These are phyloP conservation scores for Fregetta grallaria DNA, from an alignment of 2,113 vertebrate genomes.

Conservation along the genomic window DNA sequence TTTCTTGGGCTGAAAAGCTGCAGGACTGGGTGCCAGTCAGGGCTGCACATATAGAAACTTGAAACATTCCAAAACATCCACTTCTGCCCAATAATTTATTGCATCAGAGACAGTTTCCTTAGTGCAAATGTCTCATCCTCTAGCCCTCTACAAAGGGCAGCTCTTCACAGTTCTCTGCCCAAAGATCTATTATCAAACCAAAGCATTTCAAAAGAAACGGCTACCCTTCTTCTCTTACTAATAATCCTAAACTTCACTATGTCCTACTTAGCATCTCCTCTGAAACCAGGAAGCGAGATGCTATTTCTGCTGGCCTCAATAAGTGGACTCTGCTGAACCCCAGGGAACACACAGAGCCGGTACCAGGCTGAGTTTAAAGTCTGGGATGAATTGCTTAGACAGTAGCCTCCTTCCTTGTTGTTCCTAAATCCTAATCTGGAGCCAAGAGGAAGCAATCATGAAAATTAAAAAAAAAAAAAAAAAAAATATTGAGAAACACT, in stretches of 20 bases:
- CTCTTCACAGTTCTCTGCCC: background rate
- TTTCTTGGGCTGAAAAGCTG: background rate
- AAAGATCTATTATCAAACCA: background rate
- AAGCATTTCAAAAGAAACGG: background rate
- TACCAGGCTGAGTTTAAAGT: background rate
- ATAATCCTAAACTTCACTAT: conserved; percentile 37
- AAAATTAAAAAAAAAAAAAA: background rate
- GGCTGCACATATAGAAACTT: background rate
- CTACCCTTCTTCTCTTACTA: background rate
- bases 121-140: background rate
- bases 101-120: background rate
- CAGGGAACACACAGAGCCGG: background rate
- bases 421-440: background rate
- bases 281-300: background rate
- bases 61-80: background rate
- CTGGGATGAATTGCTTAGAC: background rate
- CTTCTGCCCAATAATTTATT: background rate
- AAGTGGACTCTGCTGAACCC: background rate
- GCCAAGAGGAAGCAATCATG: background rate
- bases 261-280: conserved; percentile 44
- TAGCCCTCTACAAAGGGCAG: background rate
- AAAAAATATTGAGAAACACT: background rate
- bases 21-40: background rate
- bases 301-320: conserved; percentile 39
- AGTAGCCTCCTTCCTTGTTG: background rate